Percentiles rank a stretch among this genome's conserved stretches.
phyloP scores from a whole-genome alignment of 2,797 vertebrate genomes.

The Podargus strigoides region DNA sequence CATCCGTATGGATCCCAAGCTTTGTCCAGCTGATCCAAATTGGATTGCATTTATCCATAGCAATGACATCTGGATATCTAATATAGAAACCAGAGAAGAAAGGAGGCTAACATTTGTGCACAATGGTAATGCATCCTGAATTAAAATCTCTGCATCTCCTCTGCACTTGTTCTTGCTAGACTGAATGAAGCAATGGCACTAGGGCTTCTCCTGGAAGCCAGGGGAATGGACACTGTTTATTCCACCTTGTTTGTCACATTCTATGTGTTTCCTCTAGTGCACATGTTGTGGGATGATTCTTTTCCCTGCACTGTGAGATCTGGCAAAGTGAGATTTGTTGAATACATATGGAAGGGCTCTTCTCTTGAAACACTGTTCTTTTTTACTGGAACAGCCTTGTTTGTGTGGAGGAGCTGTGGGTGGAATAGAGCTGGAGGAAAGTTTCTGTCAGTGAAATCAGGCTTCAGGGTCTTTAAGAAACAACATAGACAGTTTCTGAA shows the following conservation, averaged over 20 bases:
- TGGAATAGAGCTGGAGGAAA: slow-evolving; percentile 28
- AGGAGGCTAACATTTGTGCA: slow-evolving; percentile 79
- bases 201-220: neutral
- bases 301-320: neutral
- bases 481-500: neutral
- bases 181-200: neutral
- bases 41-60: slow-evolving; percentile 83
- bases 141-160: neutral
- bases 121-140: slow-evolving; percentile 70
- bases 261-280: neutral
- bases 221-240: neutral
- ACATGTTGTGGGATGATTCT: neutral
- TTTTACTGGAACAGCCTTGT: slow-evolving; percentile 25
- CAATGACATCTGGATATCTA: slow-evolving; percentile 81
- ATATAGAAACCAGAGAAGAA: slow-evolving; percentile 77
- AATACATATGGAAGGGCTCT: neutral
- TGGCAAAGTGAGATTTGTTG: neutral
- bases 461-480: neutral
- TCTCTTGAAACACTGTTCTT: neutral
- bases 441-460: slow-evolving; percentile 16
- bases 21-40: slow-evolving; percentile 80
- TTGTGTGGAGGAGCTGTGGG: slow-evolving; percentile 33
- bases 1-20: slow-evolving; percentile 82
- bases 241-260: neutral
- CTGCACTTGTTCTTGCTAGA: neutral